Evolutionary conservation across 2,888 invertebrate species (phyloP).

Genomic region (Coelogynopora nodosa): DNA sequence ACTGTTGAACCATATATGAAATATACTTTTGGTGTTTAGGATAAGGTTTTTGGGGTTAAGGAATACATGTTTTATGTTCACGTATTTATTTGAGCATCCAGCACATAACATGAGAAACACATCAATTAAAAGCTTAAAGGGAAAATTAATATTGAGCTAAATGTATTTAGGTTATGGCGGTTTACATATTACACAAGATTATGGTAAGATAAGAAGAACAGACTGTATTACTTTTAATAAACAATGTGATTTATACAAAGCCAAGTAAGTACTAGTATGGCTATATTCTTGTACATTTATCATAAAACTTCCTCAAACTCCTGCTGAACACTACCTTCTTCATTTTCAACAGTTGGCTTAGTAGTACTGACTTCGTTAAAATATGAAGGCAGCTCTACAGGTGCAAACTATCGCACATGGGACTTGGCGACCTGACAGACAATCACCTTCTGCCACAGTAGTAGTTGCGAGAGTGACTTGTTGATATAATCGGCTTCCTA

Average conservation of each 20-base stretch:
- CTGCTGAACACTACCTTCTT: no score
- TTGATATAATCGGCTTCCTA: slow-evolving; percentile 5
- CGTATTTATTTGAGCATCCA: slow-evolving; percentile 4
- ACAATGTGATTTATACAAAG: slow-evolving; percentile 8
- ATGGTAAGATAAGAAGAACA: not conserved
- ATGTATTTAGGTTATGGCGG: slow-evolving; percentile 13
- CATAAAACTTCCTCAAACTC: not conserved
- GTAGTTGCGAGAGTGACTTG: not conserved
- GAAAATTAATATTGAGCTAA: not conserved
- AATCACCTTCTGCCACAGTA: slow-evolving; percentile 17
- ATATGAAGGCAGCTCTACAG: not conserved
- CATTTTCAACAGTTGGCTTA: slow-evolving; percentile 14
- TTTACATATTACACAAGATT: not conserved
- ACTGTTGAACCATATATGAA: slow-evolving; percentile 9
- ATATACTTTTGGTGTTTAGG: slow-evolving; percentile 5
- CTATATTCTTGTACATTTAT: slow-evolving; percentile 11
- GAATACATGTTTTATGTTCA: not conserved
- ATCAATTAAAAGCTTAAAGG: not conserved
- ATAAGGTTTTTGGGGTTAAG: not conserved
- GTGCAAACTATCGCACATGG: not conserved
- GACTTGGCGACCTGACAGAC: slow-evolving; percentile 23
- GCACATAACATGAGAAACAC: slow-evolving; percentile 1
- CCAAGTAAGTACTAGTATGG: slow-evolving; percentile 14
- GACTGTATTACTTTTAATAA: slow-evolving; percentile 5
- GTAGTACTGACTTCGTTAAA: not conserved